Evolutionary conservation across 2,888 invertebrate genomes (phyloP), one percentile per base, ranked within the genome.

Genomic region (Nephrotoma flavescens): DNA sequence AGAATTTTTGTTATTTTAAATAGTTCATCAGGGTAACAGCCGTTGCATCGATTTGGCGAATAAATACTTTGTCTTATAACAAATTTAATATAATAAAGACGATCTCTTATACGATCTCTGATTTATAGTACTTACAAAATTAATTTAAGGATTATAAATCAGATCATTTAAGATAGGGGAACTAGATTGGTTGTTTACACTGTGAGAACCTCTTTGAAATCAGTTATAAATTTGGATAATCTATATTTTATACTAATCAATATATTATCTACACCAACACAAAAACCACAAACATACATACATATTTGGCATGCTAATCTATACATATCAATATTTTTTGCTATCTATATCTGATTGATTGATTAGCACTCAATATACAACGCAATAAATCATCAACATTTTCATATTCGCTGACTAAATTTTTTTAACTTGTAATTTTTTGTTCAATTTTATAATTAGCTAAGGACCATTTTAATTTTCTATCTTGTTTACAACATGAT

Each of bases 391-490:
- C 71, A 31, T 71, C 71, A 71, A 12, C 9, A 31, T 9, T 2
- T 31, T 31, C 9, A 57, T 57, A 15, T 31, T 71, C 9, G 19
- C 11, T 71, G 71, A 31, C 71, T 71, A 19, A 31, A 71, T 6
- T 52, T 71, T 71, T 31, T 19, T 31, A 71, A 5, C 71, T 31
- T 71, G 31, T 71, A 71, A 31, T 71, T 71, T 31, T 31, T 71
- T 31, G 15, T 19, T 71, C 71, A 52, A 2, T 31, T 57, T 57
- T 15, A 57, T 57, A 57, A 6, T 57, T 57, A 57, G 6, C 52
- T 15, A 52, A 47, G 5, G 86, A 19, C 5, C 86, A 86, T 88
- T 89, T 86, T 6, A 87, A 57, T 87, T 42, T 83, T 86, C 83
- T 57, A 86, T 85, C 86, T 87, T 85, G 85, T 83, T 15, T 52